phyloP scores from a whole-genome alignment of 2,888 invertebrate genomes.

The Trypoxylon attenuatum region DNA sequence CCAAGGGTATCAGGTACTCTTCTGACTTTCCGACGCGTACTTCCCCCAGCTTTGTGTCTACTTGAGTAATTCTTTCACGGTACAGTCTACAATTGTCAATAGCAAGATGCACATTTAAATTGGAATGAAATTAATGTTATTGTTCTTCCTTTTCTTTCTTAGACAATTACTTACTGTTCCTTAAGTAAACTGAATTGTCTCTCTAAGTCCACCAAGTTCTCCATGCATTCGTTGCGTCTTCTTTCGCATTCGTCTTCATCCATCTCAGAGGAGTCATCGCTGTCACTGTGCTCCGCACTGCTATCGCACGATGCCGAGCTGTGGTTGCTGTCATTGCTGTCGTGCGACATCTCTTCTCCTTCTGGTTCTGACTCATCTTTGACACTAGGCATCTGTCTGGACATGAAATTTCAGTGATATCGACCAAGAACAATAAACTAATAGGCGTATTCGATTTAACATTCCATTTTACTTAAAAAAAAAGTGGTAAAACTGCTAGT shows the following conservation, averaged over 20 bases:
- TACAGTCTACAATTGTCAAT: constrained; percentile 77
- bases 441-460: constrained; percentile 2
- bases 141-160: not conserved
- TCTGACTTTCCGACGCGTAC: constrained; percentile 89
- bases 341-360: constrained; percentile 73
- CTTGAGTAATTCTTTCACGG: constrained; percentile 87
- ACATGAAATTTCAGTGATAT: not conserved
- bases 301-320: constrained; percentile 78
- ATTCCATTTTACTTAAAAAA: too few relatives aligned
- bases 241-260: constrained; percentile 94
- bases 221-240: constrained; percentile 87
- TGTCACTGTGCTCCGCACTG: constrained; percentile 84
- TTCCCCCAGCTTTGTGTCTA: constrained; percentile 90
- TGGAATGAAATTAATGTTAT: not conserved
- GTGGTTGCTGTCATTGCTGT: constrained; percentile 72
- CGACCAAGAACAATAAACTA: constrained; percentile 7
- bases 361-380: constrained; percentile 73
- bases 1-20: constrained; percentile 91
- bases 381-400: constrained; percentile 68
- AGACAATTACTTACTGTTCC: constrained; percentile 82
- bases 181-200: constrained; percentile 90
- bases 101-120: constrained; percentile 1
- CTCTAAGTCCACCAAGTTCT: constrained; percentile 91
- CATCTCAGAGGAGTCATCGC: constrained; percentile 92
- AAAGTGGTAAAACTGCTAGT: too few relatives aligned